Conservation (phyloP, 2,113 vertebrate genomes). For the Motacilla tschutschensis region DNA sequence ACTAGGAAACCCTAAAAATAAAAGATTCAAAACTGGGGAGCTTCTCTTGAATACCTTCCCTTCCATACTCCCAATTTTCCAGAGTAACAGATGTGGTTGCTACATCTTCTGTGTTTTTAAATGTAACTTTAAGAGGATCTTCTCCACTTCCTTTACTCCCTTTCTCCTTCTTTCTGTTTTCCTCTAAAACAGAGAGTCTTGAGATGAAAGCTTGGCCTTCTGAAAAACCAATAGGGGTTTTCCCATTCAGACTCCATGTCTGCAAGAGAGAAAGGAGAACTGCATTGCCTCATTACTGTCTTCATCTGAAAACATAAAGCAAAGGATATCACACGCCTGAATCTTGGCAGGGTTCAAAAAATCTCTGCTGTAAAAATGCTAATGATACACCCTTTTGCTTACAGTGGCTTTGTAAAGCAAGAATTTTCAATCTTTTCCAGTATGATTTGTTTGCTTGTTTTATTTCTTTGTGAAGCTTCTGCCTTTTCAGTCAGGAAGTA, state of each 20-base stretch:
- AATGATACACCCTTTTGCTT: conserved; percentile 16
- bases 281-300: not conserved
- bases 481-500: conserved; percentile 3
- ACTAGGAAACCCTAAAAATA: not conserved
- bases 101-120: not conserved
- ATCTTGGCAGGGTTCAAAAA: conserved; percentile 29
- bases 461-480: conserved; percentile 26
- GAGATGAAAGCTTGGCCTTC: conserved; percentile 2
- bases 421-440: not conserved
- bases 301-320: not conserved
- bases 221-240: not conserved
- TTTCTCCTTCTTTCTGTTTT: not conserved
- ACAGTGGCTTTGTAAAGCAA: conserved; percentile 8
- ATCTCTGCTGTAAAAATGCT: not conserved
- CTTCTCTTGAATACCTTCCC: not conserved
- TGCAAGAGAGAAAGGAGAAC: conserved; percentile 10
- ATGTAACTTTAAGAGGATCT: not conserved
- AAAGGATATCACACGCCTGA: not conserved
- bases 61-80: not conserved
- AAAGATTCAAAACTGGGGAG: not conserved
- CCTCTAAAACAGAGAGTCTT: not conserved
- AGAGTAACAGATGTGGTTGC: not conserved
- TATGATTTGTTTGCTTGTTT: not conserved
- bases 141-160: not conserved
- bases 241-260: not conserved